phyloP scores from a whole-genome alignment of 1,140 invertebrate genomes.

The Trachymyrmex cornetzi region DNA sequence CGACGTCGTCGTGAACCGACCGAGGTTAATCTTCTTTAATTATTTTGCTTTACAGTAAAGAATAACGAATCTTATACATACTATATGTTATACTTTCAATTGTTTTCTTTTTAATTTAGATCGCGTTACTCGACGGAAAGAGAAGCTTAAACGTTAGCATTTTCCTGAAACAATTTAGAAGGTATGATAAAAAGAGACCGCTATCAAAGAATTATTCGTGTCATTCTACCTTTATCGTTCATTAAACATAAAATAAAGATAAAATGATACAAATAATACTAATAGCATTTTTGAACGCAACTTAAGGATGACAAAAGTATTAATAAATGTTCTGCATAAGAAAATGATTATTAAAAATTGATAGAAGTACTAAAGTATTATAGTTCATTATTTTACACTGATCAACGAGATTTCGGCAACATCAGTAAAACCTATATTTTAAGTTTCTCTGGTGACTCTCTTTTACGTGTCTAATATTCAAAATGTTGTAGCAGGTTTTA shows the following conservation, averaged over 20 bases:
- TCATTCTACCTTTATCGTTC: too few relatives aligned
- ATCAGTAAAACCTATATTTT: too few relatives aligned
- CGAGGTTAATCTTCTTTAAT: slow-evolving; percentile 84
- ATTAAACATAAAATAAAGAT: too few relatives aligned
- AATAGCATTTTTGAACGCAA: too few relatives aligned
- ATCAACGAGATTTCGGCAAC: too few relatives aligned
- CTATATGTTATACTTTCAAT: neutral
- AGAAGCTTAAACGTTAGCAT: slow-evolving; percentile 98
- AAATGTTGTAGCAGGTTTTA: too few relatives aligned
- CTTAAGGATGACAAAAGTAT: neutral
- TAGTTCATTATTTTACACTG: neutral
- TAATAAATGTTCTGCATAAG: neutral
- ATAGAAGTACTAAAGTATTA: neutral
- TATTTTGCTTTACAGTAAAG: neutral
- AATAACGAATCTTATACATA: neutral
- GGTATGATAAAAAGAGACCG: slow-evolving; percentile 85
- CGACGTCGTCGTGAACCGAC: slow-evolving; percentile 90
- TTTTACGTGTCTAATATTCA: too few relatives aligned
- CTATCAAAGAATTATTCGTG: too few relatives aligned
- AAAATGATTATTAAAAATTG: neutral
- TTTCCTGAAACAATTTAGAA: slow-evolving; percentile 98
- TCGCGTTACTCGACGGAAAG: slow-evolving; percentile 96
- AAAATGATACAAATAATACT: too few relatives aligned
- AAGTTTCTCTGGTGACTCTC: too few relatives aligned
- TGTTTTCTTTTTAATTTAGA: slow-evolving; percentile 86